These are phyloP conservation scores for Galaxea fascicularis DNA, from an alignment of 92 coral and sea anemone species.

Conservation along the genomic window DNA sequence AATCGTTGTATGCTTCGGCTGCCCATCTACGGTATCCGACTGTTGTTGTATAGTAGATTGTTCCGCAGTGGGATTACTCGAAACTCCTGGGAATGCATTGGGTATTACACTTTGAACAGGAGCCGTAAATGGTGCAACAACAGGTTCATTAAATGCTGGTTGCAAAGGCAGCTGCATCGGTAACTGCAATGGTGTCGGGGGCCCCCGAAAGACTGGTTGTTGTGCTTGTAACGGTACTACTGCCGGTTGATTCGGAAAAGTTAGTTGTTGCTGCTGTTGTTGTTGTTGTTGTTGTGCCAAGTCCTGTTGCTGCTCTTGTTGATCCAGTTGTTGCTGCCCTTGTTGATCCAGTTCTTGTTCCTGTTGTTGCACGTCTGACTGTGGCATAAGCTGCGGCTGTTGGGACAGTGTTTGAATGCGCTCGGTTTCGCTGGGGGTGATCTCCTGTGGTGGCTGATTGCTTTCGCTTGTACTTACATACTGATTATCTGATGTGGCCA, in stretches of 20 bases:
- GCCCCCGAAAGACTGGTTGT: slow-evolving; percentile 18
- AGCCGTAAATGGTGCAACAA: slow-evolving; percentile 13
- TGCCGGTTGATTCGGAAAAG: slow-evolving; percentile 3
- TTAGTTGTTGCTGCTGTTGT: background rate
- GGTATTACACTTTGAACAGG: slow-evolving; percentile 17
- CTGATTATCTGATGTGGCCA: slow-evolving; percentile 30
- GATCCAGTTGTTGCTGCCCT: background rate
- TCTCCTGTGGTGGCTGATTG: background rate
- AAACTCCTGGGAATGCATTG: slow-evolving; percentile 6
- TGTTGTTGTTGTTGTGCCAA: background rate
- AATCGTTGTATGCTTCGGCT: slow-evolving; percentile 56
- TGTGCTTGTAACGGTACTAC: slow-evolving; percentile 21
- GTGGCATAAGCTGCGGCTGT: background rate
- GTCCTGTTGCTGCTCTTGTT: background rate
- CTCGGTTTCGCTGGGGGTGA: slow-evolving; percentile 10
- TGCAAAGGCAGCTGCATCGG: slow-evolving; percentile 28
- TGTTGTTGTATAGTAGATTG: slow-evolving; percentile 5
- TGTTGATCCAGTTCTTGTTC: background rate
- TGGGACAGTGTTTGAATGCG: slow-evolving; percentile 10
- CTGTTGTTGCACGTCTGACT: slow-evolving; percentile 6
- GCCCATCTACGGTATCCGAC: background rate
- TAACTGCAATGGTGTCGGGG: slow-evolving; percentile 20
- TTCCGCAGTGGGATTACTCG: background rate
- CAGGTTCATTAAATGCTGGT: slow-evolving; percentile 37
- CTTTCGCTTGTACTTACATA: slow-evolving; percentile 29